A percentile compares a stretch with the other conserved stretches of the same genome.
These are phyloP conservation scores for Sternarchorhynchus goeldii DNA, from an alignment of 2,797 vertebrate species.

Conservation along the genomic window DNA sequence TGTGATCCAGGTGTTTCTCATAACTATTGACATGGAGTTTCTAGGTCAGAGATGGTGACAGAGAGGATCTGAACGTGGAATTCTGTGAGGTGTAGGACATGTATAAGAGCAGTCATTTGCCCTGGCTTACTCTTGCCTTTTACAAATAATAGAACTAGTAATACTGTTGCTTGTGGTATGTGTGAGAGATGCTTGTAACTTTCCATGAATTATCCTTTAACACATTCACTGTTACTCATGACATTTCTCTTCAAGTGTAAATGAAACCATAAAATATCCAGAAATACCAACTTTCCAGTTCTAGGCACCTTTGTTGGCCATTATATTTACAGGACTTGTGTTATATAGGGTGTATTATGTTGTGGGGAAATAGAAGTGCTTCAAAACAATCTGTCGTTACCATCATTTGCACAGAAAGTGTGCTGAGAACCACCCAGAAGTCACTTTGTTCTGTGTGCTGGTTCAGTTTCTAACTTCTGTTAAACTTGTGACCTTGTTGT, in stretches of 20 bases:
- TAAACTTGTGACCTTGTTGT: too few species aligned
- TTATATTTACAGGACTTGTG: neutral
- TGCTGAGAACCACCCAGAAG: neutral
- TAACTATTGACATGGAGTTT: neutral
- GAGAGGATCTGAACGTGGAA: neutral
- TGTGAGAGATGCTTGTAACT: neutral
- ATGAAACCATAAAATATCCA: neutral
- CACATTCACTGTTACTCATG: neutral
- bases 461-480: neutral
- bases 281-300: neutral
- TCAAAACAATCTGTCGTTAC: neutral
- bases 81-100: neutral
- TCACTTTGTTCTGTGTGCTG: neutral
- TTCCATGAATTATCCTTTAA: neutral
- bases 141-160: slow-evolving; percentile 3
- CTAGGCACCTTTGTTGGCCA: neutral
- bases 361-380: neutral
- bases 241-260: neutral
- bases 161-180: neutral
- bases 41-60: neutral
- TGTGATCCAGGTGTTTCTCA: neutral
- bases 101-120: neutral
- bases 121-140: neutral
- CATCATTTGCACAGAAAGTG: neutral
- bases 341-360: neutral